Conservation (phyloP, 2,113 vertebrate genomes). For the Lasiurus cinereus region DNA sequence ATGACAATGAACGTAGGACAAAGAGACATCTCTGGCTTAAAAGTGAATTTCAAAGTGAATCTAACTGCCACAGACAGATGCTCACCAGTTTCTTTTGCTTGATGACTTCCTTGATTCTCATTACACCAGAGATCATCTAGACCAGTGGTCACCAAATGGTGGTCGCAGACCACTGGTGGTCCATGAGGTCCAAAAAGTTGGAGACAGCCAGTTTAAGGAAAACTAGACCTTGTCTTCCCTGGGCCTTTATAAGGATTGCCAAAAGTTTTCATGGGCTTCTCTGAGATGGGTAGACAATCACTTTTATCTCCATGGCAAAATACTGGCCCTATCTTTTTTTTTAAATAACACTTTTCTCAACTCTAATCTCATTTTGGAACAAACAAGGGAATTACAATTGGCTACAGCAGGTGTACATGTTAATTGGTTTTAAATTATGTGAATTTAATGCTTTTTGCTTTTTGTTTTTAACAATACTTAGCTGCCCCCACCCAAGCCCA, state of each 20-base stretch:
- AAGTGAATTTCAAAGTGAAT: too few relatives aligned
- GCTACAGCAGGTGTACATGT: not conserved
- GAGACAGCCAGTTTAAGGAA: too few relatives aligned
- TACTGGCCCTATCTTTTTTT: not conserved
- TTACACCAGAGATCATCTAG: not conserved
- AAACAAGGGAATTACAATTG: not conserved
- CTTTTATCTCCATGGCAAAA: not conserved
- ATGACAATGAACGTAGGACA: not conserved
- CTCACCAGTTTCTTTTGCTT: accelerated
- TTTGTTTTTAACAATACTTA: not conserved
- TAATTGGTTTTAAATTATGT: not conserved
- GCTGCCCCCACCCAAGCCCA: too few relatives aligned
- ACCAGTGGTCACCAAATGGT: too few relatives aligned
- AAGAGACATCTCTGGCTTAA: accelerated
- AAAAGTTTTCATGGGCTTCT: not conserved
- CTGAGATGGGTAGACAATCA: not conserved
- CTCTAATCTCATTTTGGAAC: not conserved
- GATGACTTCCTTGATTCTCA: accelerated
- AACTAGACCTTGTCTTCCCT: not conserved
- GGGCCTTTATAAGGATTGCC: not conserved
- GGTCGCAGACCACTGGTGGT: too few relatives aligned
- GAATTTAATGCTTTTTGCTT: not conserved
- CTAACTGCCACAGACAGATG: accelerated
- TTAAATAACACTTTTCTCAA: not conserved
- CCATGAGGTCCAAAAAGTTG: too few relatives aligned